Evolutionary conservation across 2,888 invertebrate species (phyloP).

Genomic region (Nasonovia ribisnigri): DNA sequence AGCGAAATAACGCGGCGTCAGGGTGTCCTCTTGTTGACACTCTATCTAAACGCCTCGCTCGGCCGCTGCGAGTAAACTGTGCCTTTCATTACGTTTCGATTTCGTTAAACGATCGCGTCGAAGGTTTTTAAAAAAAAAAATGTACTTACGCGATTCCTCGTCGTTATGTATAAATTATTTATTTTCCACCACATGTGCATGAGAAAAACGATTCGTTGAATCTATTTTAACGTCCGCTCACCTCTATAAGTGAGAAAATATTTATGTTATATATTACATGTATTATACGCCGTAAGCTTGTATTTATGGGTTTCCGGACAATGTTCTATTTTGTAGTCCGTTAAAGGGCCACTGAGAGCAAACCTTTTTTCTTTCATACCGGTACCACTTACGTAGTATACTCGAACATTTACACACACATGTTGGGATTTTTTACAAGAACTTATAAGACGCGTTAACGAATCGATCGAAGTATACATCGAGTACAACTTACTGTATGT

Average conservation of each 20-base stretch:
- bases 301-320: not conserved
- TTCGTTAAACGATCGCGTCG: not conserved
- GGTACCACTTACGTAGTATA: not conserved
- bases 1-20: not conserved
- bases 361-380: not conserved
- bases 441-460: not conserved
- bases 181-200: not conserved
- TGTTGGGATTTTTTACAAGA: not conserved
- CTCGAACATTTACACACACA: not conserved
- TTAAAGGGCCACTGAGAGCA: not conserved
- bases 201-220: not conserved
- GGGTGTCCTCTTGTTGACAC: not conserved
- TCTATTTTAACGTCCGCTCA: not conserved
- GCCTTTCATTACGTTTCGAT: not conserved
- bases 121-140: not conserved
- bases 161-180: not conserved
- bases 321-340: not conserved
- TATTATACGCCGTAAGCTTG: not conserved
- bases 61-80: not conserved
- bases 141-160: not conserved
- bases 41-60: no score
- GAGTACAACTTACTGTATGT: not conserved
- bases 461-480: not conserved
- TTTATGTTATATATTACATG: not conserved
- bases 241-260: not conserved